phyloP scores from a whole-genome alignment of 2,888 invertebrate genomes.

The Prenolepis imparis region DNA sequence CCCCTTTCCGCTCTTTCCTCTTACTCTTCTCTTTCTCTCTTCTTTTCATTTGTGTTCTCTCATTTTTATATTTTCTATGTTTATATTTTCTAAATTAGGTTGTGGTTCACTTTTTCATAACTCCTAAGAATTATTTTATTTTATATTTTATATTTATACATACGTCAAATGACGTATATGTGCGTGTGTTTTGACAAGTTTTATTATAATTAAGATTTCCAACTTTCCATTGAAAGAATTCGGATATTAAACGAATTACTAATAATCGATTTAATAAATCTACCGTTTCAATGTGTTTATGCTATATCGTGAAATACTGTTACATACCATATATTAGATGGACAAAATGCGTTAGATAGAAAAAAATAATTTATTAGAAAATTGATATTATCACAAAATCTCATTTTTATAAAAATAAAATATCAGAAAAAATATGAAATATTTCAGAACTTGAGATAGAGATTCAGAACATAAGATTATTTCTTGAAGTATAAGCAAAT shows the following conservation, averaged over 20 bases:
- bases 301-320: constrained; percentile 14
- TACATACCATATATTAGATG: background rate
- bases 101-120: constrained; percentile 28
- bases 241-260: background rate
- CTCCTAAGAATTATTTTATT: constrained; percentile 32
- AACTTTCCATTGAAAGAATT: background rate
- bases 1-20: constrained; percentile 9
- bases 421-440: background rate
- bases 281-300: background rate
- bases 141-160: constrained; percentile 36
- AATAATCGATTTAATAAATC: constrained; percentile 34
- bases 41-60: background rate
- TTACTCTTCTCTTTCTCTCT: background rate
- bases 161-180: too few relatives aligned
- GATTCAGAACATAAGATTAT: background rate
- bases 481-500: background rate
- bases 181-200: background rate
- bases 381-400: background rate
- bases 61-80: constrained; percentile 31
- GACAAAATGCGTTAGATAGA: background rate
- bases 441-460: background rate
- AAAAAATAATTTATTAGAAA: background rate
- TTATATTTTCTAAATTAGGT: constrained; percentile 40
- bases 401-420: background rate
- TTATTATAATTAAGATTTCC: constrained; percentile 35